phyloP scores from a whole-genome alignment of 2,797 vertebrate genomes.

The Brachyrhaphis roseni region DNA sequence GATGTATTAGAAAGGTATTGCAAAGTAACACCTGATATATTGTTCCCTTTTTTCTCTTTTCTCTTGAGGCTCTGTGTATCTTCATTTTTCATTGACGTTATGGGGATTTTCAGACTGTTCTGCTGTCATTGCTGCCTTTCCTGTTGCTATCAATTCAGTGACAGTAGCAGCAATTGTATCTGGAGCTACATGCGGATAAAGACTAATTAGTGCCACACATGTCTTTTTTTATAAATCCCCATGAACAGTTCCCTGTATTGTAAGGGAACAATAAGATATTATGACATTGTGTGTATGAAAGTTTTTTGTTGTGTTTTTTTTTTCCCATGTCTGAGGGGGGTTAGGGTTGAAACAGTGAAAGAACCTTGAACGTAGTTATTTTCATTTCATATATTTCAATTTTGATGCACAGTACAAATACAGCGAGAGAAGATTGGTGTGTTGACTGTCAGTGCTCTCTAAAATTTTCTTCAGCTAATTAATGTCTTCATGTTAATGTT shows the following conservation, averaged over 20 bases:
- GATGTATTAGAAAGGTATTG: slow-evolving; percentile 61
- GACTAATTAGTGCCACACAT: slow-evolving; percentile 66
- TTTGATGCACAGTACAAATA: not conserved
- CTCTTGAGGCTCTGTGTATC: slow-evolving; percentile 42
- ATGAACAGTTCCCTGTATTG: slow-evolving; percentile 37
- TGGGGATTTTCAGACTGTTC: slow-evolving; percentile 21
- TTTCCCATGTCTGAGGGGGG: not conserved
- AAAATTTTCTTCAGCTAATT: not conserved
- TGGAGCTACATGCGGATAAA: slow-evolving; percentile 56
- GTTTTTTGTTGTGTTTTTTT: slow-evolving; percentile 22
- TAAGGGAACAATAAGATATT: slow-evolving; percentile 58
- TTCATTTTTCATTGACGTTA: slow-evolving; percentile 25
- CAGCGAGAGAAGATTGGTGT: not conserved
- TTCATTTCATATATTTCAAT: not conserved
- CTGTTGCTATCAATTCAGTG: slow-evolving; percentile 55
- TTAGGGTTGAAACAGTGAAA: not conserved
- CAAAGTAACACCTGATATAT: slow-evolving; percentile 61
- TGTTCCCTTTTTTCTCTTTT: slow-evolving; percentile 41
- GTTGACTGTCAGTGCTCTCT: not conserved
- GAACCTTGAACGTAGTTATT: not conserved
- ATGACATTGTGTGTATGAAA: slow-evolving; percentile 52
- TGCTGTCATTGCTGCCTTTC: slow-evolving; percentile 38
- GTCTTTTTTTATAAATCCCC: not conserved
- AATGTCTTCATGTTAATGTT: not conserved
- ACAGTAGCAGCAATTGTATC: slow-evolving; percentile 63